Percentiles rank a stretch among this genome's conserved stretches.
phyloP scores from a whole-genome alignment of 2,797 vertebrate species.

The Gastrophryne carolinensis region DNA sequence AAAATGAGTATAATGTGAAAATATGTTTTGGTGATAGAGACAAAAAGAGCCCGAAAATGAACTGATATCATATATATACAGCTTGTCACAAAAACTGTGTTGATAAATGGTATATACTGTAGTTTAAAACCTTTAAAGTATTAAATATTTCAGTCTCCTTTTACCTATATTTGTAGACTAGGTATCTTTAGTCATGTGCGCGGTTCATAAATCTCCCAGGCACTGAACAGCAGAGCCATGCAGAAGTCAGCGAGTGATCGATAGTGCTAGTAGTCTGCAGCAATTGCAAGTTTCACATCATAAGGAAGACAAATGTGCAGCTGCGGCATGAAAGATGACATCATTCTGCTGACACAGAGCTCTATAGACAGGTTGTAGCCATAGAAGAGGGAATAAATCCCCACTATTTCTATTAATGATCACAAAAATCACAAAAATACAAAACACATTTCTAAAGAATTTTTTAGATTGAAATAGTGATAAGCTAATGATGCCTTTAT shows the following conservation, averaged over 20 bases:
- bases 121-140: neutral
- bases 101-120: too few relatives aligned
- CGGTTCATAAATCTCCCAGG: conserved; percentile 31
- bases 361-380: conserved; percentile 22
- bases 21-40: too few relatives aligned
- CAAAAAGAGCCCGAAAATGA: too few relatives aligned
- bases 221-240: conserved; percentile 12
- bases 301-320: conserved; percentile 45
- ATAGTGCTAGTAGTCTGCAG: conserved; percentile 43
- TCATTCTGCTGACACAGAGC: conserved; percentile 46
- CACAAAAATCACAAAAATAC: too few relatives aligned
- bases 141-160: neutral
- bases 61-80: too few relatives aligned
- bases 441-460: too few relatives aligned
- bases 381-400: conserved; percentile 12
- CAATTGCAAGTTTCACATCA: conserved; percentile 47
- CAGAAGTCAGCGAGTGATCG: conserved; percentile 22
- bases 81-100: too few relatives aligned
- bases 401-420: too few relatives aligned
- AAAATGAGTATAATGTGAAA: too few relatives aligned
- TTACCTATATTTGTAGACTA: neutral
- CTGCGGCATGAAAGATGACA: conserved; percentile 40
- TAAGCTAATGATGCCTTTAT: too few relatives aligned
- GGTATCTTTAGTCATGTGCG: neutral
- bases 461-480: too few relatives aligned